Conservation (phyloP, 2,797 vertebrate genomes). For the Alfaro cultratus region DNA sequence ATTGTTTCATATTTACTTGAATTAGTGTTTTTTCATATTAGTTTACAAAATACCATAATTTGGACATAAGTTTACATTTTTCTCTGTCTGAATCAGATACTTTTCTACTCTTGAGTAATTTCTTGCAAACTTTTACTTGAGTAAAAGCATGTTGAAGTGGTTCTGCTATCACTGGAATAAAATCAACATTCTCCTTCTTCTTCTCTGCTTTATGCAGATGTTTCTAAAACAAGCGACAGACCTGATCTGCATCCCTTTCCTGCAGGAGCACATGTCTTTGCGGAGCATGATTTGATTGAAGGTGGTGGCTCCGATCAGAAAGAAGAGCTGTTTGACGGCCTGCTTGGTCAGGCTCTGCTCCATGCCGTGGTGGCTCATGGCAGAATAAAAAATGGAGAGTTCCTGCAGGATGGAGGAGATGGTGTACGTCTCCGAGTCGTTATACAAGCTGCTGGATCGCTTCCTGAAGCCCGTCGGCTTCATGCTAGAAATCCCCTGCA, state of each 20-base stretch:
- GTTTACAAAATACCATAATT: too few relatives aligned
- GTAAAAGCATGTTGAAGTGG: too few relatives aligned
- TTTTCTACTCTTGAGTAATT: too few relatives aligned
- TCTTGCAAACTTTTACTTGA: too few relatives aligned
- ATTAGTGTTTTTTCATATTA: too few relatives aligned
- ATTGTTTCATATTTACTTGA: too few relatives aligned
- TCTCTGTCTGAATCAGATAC: too few relatives aligned
- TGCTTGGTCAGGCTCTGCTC: conserved; percentile 88
- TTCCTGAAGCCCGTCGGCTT: conserved; percentile 96
- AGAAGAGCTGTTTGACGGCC: conserved; percentile 91
- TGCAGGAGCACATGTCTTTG: conserved; percentile 98
- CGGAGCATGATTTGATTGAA: conserved; percentile 96
- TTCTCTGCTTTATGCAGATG: background rate
- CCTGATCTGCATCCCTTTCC: conserved; percentile 99
- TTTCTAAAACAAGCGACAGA: conserved; percentile 52
- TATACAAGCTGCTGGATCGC: conserved; percentile 88
- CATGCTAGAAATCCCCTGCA: conserved; percentile 96
- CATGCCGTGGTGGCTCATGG: conserved; percentile 92
- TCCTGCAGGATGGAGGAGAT: conserved; percentile 87
- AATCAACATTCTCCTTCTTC: background rate
- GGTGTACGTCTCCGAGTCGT: conserved; percentile 87
- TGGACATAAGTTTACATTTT: too few relatives aligned
- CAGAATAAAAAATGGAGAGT: conserved; percentile 87
- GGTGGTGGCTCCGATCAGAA: conserved; percentile 86
- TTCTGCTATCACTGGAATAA: background rate